phyloP scores from a whole-genome alignment of 1,140 invertebrate genomes.

The Calliopsis andreniformis region DNA sequence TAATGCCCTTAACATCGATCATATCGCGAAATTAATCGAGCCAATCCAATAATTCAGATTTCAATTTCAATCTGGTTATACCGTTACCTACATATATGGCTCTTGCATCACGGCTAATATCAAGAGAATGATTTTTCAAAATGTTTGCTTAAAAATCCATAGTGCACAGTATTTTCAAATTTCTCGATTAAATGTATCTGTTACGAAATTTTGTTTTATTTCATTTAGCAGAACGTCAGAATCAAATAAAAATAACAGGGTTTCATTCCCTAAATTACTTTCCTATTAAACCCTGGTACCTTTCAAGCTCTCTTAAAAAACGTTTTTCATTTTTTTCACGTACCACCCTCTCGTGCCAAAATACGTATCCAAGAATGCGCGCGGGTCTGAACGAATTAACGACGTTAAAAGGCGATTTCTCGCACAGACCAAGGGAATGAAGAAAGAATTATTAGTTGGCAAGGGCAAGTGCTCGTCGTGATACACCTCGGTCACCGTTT shows the following conservation, averaged over 20 bases:
- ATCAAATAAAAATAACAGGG: too few species aligned
- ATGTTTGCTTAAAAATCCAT: too few species aligned
- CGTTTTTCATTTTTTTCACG: not conserved
- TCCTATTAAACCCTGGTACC: not conserved
- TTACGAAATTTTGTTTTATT: too few species aligned
- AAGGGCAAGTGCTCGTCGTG: not conserved
- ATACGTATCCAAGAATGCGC: not conserved
- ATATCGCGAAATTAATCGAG: not conserved
- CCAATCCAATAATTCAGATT: not conserved
- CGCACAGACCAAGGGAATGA: too few species aligned
- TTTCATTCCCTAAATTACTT: too few species aligned
- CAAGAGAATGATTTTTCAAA: not conserved
- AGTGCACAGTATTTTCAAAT: too few species aligned
- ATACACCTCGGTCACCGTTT: not conserved
- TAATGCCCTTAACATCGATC: slow-evolving; percentile 1
- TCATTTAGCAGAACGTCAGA: too few species aligned
- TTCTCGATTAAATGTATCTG: too few species aligned
- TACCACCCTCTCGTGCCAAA: not conserved
- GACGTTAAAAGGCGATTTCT: not conserved
- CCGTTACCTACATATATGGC: not conserved
- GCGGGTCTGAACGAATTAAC: slow-evolving; percentile 10
- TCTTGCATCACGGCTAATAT: not conserved
- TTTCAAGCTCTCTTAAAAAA: not conserved
- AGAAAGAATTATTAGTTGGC: slow-evolving; percentile 29
- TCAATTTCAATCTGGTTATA: not conserved